Conservation (phyloP, 2,797 vertebrate species). For the Hipposideros larvatus region DNA sequence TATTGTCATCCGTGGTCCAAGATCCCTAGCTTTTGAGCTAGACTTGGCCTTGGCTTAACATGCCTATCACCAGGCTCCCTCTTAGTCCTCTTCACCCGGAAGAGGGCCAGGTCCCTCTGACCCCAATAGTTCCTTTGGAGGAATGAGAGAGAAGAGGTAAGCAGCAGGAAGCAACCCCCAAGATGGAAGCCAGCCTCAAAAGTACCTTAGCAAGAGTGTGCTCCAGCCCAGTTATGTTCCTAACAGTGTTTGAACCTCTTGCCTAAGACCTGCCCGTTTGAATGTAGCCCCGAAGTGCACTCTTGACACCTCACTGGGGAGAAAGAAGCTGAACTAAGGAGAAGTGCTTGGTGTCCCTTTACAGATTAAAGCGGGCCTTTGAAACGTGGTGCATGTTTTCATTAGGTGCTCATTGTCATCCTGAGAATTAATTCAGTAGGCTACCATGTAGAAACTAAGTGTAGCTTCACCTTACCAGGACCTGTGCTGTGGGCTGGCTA, state of each 20-base stretch:
- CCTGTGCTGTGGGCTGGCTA: neutral
- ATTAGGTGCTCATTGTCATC: neutral
- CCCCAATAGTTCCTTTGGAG: neutral
- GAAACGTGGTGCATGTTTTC: neutral
- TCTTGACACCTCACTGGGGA: neutral
- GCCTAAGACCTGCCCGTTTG: too few species aligned
- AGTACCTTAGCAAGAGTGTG: neutral
- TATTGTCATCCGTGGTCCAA: neutral
- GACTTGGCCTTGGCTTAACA: neutral
- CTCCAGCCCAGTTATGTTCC: neutral
- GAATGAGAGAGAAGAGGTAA: neutral
- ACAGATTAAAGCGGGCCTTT: neutral
- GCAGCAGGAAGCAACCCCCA: neutral
- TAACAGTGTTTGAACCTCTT: neutral
- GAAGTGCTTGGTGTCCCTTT: neutral
- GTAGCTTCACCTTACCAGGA: neutral
- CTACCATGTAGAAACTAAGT: neutral
- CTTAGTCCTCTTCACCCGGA: neutral
- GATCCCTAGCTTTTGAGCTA: neutral
- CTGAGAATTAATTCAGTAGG: neutral
- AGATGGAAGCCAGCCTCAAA: neutral
- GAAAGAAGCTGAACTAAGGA: neutral
- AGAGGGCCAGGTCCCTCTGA: neutral
- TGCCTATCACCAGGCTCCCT: rapidly evolving
- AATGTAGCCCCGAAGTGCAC: neutral